phyloP scores from a whole-genome alignment of 2,113 vertebrate genomes.

The Egretta garzetta region DNA sequence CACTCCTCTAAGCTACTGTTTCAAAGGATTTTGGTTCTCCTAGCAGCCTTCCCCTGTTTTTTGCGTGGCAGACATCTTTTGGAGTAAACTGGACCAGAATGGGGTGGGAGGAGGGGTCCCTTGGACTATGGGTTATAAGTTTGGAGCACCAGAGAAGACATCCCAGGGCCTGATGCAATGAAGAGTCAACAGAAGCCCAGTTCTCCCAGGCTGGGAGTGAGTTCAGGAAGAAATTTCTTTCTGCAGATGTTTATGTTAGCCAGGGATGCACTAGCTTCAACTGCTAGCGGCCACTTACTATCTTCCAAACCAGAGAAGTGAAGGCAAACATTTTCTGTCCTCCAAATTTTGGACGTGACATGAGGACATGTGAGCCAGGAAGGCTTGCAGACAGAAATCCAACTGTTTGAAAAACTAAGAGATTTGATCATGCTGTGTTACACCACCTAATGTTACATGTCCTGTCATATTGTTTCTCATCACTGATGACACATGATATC shows the following conservation, averaged over 20 bases:
- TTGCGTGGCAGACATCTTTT: background rate
- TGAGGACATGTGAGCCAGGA: background rate
- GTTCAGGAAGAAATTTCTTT: background rate
- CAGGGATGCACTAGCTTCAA: background rate
- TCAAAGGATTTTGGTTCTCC: background rate
- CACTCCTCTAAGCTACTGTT: background rate
- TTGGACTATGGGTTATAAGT: background rate
- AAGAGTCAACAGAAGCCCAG: background rate
- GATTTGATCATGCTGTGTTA: background rate
- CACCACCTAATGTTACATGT: background rate
- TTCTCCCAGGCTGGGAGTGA: fast-evolving
- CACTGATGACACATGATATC: background rate
- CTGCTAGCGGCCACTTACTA: background rate
- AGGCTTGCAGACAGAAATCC: background rate
- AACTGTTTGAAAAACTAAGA: background rate
- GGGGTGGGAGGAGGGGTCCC: background rate
- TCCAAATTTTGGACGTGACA: background rate
- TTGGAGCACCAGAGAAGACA: background rate
- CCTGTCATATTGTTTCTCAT: background rate
- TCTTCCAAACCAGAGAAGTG: background rate
- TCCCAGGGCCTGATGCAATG: background rate
- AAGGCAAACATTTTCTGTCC: background rate
- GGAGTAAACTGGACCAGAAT: background rate
- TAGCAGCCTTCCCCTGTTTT: background rate
- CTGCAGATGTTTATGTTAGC: background rate